phyloP scores from a whole-genome alignment of 2,888 invertebrate genomes.

The Idaea biselata region DNA sequence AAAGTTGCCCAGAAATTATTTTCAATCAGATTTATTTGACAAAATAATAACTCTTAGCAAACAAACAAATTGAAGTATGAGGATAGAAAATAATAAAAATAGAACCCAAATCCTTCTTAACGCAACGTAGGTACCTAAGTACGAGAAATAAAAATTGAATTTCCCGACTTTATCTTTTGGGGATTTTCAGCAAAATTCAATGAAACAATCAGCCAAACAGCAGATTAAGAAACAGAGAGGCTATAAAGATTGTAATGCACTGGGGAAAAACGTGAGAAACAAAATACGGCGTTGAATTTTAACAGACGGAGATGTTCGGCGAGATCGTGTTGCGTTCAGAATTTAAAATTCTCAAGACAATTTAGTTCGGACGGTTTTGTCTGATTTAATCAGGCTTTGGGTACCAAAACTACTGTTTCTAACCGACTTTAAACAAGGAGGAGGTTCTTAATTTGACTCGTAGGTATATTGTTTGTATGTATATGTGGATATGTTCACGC shows the following conservation, averaged over 20 bases:
- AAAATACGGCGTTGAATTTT: constrained; percentile 25
- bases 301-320: constrained; percentile 17
- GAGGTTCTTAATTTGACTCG: too few relatives aligned
- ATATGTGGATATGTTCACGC: too few relatives aligned
- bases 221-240: constrained; percentile 22
- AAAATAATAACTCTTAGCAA: background rate
- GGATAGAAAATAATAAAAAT: background rate
- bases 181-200: constrained; percentile 12
- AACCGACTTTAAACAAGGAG: too few relatives aligned
- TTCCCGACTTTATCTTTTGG: constrained; percentile 6
- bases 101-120: background rate
- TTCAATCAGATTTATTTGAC: background rate
- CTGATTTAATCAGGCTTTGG: background rate
- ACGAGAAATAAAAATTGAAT: background rate
- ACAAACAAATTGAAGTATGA: background rate
- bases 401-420: background rate
- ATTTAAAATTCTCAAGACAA: constrained; percentile 22
- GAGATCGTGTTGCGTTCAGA: constrained; percentile 33
- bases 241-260: constrained; percentile 35
- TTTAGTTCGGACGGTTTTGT: constrained; percentile 10
- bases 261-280: constrained; percentile 24
- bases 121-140: background rate
- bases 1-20: too few relatives aligned
- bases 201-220: constrained; percentile 8
- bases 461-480: too few relatives aligned